Evolutionary conservation across 2,888 invertebrate genomes (phyloP).

Genomic region (Cosmia pyralina): DNA sequence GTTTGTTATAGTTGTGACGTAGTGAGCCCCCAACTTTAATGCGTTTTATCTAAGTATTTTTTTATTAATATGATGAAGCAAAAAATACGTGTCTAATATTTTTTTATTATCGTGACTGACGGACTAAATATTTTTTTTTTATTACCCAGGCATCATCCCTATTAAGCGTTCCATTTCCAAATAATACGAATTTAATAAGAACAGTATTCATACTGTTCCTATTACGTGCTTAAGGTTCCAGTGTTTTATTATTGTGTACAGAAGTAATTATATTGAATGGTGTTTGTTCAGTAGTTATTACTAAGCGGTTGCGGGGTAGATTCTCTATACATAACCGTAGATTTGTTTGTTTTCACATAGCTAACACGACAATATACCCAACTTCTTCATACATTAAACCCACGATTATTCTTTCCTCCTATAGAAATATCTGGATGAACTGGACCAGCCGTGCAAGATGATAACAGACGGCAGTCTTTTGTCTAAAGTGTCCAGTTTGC

Average conservation of each 20-base stretch:
- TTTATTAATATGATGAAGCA: too few species aligned
- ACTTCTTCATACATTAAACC: background rate
- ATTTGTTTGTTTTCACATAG: conserved; percentile 46
- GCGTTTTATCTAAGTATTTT: too few species aligned
- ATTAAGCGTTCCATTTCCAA: background rate
- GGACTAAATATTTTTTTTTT: too few species aligned
- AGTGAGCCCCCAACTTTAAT: too few species aligned
- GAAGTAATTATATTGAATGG: conserved; percentile 16
- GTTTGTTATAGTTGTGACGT: too few species aligned
- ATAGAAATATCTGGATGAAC: conserved; percentile 85
- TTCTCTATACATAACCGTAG: conserved; percentile 28
- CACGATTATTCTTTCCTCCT: conserved; percentile 23
- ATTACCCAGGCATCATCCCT: background rate
- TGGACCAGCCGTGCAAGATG: conserved; percentile 74
- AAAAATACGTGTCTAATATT: too few species aligned
- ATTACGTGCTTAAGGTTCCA: background rate
- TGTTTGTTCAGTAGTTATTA: conserved; percentile 34
- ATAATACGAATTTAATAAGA: background rate
- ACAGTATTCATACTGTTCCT: background rate
- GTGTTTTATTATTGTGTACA: conserved; percentile 27
- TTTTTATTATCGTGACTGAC: too few species aligned
- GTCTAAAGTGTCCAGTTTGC: conserved; percentile 82
- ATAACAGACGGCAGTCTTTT: conserved; percentile 80
- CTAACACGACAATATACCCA: conserved; percentile 37
- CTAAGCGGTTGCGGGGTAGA: conserved; percentile 55